Conservation (phyloP, 2,113 vertebrate genomes). For the Dipodomys spectabilis region DNA sequence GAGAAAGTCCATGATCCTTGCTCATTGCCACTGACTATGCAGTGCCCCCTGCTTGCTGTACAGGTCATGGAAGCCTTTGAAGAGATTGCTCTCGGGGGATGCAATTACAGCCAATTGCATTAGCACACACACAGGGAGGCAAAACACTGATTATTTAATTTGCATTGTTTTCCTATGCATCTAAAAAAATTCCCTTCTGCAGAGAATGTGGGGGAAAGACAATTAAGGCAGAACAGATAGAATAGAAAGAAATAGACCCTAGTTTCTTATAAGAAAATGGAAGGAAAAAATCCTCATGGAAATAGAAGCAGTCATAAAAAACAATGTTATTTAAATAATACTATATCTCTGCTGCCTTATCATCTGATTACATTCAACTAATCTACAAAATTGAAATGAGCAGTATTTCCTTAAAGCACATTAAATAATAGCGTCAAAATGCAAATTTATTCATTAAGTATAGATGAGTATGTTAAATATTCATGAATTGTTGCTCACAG, state of each 20-base stretch:
- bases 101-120: not conserved
- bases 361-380: conserved; percentile 88
- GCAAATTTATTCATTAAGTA: conserved; percentile 93
- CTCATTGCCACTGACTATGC: not conserved
- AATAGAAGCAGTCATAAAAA: conserved; percentile 64
- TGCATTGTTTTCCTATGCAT: conserved; percentile 74
- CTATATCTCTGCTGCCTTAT: conserved; percentile 82
- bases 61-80: not conserved
- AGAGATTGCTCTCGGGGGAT: not conserved
- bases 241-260: conserved; percentile 44
- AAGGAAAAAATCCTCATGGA: not conserved
- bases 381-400: conserved; percentile 89
- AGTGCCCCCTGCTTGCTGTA: not conserved
- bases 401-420: conserved; percentile 90
- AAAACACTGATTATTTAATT: conserved; percentile 81
- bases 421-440: conserved; percentile 92
- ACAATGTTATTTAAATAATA: conserved; percentile 79
- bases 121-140: conserved; percentile 44
- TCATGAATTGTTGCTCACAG: conserved; percentile 89
- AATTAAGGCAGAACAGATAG: conserved; percentile 31
- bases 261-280: conserved; percentile 55
- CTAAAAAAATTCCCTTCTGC: conserved; percentile 64
- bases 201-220: not conserved
- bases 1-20: not conserved
- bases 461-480: conserved; percentile 91